Conservation (phyloP, 2,797 vertebrate genomes). For the Enteromius trimaculatus region DNA sequence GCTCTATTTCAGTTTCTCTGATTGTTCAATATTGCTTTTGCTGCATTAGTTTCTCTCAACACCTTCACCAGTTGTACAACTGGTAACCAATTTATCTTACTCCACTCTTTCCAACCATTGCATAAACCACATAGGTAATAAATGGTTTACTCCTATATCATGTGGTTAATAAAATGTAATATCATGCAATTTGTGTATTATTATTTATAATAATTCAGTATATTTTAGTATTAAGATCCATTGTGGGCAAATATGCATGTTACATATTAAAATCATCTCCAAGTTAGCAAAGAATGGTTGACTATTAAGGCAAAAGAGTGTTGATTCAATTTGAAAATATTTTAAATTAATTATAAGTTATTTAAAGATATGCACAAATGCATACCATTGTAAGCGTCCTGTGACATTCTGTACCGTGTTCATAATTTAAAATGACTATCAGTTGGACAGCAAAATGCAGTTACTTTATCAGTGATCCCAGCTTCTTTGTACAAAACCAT, state of each 20-base stretch:
- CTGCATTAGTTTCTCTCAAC: background rate
- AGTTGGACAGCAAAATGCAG: background rate
- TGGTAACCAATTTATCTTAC: background rate
- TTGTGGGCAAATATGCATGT: background rate
- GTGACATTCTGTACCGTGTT: slow-evolving; percentile 5
- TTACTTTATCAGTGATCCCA: background rate
- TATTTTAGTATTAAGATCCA: background rate
- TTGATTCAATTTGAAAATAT: background rate
- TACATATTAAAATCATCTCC: background rate
- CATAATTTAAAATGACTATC: background rate
- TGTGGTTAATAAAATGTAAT: background rate
- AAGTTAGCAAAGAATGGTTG: background rate
- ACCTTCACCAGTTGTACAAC: background rate
- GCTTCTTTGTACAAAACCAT: slow-evolving; percentile 4
- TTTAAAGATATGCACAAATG: background rate
- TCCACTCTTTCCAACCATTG: background rate
- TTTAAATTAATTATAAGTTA: background rate
- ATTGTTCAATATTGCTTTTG: background rate
- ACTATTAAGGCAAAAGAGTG: background rate
- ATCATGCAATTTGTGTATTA: background rate
- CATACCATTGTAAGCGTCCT: background rate
- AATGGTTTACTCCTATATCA: background rate
- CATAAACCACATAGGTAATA: slow-evolving; percentile 2
- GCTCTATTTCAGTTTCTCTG: background rate
- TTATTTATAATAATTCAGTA: background rate